A percentile compares a stretch with the other conserved stretches of the same genome.
Conservation (phyloP, 2,888 invertebrate species). For the Stomorhina lunata region DNA sequence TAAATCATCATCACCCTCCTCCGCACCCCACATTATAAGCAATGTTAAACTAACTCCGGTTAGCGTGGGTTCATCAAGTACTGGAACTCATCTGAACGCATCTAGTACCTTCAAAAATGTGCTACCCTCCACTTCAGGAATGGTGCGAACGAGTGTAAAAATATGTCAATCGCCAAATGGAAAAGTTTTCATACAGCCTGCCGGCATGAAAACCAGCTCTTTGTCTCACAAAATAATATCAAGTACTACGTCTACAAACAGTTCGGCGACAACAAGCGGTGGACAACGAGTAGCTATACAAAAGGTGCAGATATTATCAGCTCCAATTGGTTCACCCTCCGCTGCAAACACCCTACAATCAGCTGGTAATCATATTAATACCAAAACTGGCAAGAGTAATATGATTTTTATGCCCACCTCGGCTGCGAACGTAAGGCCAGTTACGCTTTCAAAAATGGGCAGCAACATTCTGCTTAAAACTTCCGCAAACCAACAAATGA, state of each 20-base stretch:
- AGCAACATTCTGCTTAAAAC: constrained; percentile 60
- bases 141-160: constrained; percentile 76
- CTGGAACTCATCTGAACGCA: constrained; percentile 54
- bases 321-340: constrained; percentile 69
- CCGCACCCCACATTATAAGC: constrained; percentile 72
- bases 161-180: constrained; percentile 78
- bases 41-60: constrained; percentile 74
- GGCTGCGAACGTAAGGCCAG: constrained; percentile 56
- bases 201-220: constrained; percentile 69
- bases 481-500: constrained; percentile 47
- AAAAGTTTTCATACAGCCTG: constrained; percentile 77
- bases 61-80: constrained; percentile 51
- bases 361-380: constrained; percentile 61
- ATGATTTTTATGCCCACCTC: constrained; percentile 77
- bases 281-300: constrained; percentile 77
- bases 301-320: constrained; percentile 77
- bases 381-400: constrained; percentile 73
- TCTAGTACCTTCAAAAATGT: constrained; percentile 71
- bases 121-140: constrained; percentile 70
- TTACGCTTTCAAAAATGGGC: constrained; percentile 66
- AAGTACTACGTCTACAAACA: constrained; percentile 52
- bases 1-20: constrained; percentile 43
- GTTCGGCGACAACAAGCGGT: constrained; percentile 69
- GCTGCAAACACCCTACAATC: constrained; percentile 60
- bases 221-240: constrained; percentile 67